Base-by-base conservation (phyloP, 2,888 invertebrate species). In the Neelides folsomi region DNA sequence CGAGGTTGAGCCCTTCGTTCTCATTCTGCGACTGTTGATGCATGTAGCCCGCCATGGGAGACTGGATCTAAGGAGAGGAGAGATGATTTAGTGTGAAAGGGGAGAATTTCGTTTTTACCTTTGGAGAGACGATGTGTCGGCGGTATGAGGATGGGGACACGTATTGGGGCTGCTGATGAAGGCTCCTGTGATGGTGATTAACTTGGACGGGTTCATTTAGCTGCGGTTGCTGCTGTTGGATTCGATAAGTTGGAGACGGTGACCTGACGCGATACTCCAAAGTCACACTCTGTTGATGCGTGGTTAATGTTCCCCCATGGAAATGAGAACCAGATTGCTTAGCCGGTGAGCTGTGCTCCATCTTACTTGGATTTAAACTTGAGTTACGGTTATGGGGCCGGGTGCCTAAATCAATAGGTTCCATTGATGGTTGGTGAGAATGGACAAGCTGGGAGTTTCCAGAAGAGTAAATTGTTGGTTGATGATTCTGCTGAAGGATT, bases 1-100 rank as follows among this genome's bases (percentile, higher is more conserved):
- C 57, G 27, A 64, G 56, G 41, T 62, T 64, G 5, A 63, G 50
- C 19, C 64, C 64, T 53, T 62, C 64, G 27, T 53, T 59, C n/a
- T 57, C 56, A 38, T 52, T 50, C 38, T 48, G 41, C 1, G 53
- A 38, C 43, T 50, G 47, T 41, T 52, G 51, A 5, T 53, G 42
- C 39, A 55, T 56, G 39, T 57, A 59, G 19, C 53, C 55, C n/a
- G 53, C 46, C 46, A 54, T 51, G 27, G 57, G 45, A 34, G 54
- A 37, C 57, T 60, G 44, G 9, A 49, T 45, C 6, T 27, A 27
- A 19, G 38, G 34, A n/a, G 27, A 40, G 35, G 12, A 47, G 38
- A 15, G 9, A 10, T n/a, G 13, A 10, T n/a, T n/a, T 46, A 8
- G 35, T 35, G 27, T 5, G 27, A 27, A 27, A 27, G 7, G 7